Evolutionary conservation across 2,797 vertebrate species (phyloP).

Genomic region (Sebastiscus tertius): DNA sequence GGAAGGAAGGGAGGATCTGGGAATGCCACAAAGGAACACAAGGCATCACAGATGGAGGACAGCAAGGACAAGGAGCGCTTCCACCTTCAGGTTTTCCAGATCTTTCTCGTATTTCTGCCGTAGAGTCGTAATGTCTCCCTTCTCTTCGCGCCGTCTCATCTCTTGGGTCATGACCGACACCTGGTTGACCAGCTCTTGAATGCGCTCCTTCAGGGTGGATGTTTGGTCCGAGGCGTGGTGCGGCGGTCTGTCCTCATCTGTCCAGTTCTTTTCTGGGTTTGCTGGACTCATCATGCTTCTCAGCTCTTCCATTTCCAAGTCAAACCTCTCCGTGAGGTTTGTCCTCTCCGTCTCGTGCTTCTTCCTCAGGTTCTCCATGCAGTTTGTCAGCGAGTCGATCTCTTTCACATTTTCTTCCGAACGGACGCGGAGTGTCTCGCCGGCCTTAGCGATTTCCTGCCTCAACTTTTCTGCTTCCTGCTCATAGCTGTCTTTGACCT

Average conservation of each 20-base stretch:
- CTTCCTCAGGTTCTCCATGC: conserved; percentile 83
- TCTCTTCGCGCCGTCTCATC: conserved; percentile 76
- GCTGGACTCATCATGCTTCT: conserved; percentile 53
- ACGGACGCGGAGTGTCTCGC: conserved; percentile 70
- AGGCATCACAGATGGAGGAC: conserved; percentile 82
- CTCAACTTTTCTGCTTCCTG: conserved; percentile 75
- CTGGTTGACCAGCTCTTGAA: conserved; percentile 81
- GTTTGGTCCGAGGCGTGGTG: conserved; percentile 7
- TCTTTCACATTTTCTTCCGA: conserved; percentile 82
- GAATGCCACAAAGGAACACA: conserved; percentile 84
- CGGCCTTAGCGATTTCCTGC: conserved; percentile 67
- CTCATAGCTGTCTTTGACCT: conserved; percentile 78
- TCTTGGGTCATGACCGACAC: conserved; percentile 79
- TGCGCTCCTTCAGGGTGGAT: conserved; percentile 73
- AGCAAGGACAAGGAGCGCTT: conserved; percentile 81
- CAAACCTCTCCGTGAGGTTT: conserved; percentile 67
- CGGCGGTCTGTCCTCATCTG: background rate
- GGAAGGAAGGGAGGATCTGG: conserved; percentile 63
- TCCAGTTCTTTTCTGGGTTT: background rate
- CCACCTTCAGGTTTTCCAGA: conserved; percentile 89
- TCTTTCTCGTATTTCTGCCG: conserved; percentile 87
- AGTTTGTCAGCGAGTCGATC: conserved; percentile 76
- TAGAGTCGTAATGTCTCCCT: conserved; percentile 74
- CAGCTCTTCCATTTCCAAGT: conserved; percentile 79
- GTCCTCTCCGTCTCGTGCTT: conserved; percentile 76